Evolutionary conservation across 2,888 invertebrate genomes (phyloP).

Genomic region (Colostygia pectinataria): DNA sequence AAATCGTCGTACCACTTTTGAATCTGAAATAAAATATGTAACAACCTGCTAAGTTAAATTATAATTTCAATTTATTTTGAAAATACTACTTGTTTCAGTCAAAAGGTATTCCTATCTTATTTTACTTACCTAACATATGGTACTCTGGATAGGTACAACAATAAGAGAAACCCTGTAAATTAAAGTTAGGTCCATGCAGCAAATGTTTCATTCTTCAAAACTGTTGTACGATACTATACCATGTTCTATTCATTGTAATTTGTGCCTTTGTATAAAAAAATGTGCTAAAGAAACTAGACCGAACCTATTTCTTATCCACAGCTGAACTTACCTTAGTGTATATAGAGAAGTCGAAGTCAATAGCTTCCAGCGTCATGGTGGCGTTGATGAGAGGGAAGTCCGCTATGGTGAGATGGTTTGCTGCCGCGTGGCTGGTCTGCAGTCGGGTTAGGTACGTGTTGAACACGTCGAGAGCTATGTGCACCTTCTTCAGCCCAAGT

Average conservation of each 20-base stretch:
- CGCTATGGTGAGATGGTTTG: conserved; percentile 87
- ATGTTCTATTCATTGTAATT: too few species aligned
- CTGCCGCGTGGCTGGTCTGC: conserved; percentile 86
- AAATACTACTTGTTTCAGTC: not conserved
- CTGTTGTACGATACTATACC: too few species aligned
- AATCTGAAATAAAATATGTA: conserved; percentile 50
- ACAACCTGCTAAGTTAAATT: not conserved
- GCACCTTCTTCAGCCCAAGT: conserved; percentile 85
- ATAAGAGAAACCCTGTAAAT: too few species aligned
- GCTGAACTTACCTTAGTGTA: conserved; percentile 29
- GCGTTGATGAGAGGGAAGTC: conserved; percentile 88
- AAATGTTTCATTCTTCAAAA: too few species aligned
- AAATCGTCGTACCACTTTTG: conserved; percentile 88
- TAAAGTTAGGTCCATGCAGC: too few species aligned
- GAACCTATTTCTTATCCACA: too few species aligned
- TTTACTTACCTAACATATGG: too few species aligned
- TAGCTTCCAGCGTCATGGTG: conserved; percentile 86
- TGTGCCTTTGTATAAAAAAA: too few species aligned
- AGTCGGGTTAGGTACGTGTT: conserved; percentile 85
- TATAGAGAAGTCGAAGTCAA: conserved; percentile 36
- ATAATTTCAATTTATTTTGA: not conserved
- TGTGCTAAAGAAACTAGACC: too few species aligned
- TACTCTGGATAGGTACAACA: too few species aligned
- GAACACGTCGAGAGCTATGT: conserved; percentile 85
- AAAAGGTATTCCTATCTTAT: not conserved